These are phyloP conservation scores for Halichoeres trimaculatus DNA, from an alignment of 2,113 vertebrate species.

Conservation along the genomic window DNA sequence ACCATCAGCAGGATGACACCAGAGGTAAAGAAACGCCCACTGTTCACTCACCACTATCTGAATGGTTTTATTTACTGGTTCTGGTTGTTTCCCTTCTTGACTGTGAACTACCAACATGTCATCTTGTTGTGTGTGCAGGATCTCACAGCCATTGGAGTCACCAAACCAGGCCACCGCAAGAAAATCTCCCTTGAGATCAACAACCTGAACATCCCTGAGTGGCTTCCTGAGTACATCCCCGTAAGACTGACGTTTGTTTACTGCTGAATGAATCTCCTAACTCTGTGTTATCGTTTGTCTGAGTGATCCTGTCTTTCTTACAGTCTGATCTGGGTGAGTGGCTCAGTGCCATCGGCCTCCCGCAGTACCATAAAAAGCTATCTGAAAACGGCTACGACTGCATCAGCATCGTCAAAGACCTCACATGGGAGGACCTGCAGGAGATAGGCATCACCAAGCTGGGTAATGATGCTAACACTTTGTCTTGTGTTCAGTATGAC, in stretches of 20 bases:
- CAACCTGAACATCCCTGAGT: conserved; percentile 92
- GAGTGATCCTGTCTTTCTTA: neutral
- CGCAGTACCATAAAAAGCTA: conserved; percentile 94
- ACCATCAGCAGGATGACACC: conserved; percentile 99
- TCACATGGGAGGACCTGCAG: conserved; percentile 96
- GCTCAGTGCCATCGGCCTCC: conserved; percentile 92
- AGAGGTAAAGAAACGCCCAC: conserved; percentile 81
- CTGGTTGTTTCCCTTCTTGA: too few species aligned
- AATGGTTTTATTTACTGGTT: neutral
- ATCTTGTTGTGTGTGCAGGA: conserved; percentile 82
- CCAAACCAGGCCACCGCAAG: conserved; percentile 96
- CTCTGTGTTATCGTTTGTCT: neutral
- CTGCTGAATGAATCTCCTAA: neutral
- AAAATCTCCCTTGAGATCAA: conserved; percentile 95
- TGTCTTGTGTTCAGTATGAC: neutral
- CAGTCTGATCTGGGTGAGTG: conserved; percentile 92
- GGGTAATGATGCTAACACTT: conserved; percentile 80
- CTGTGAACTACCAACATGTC: too few species aligned
- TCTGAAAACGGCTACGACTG: conserved; percentile 94
- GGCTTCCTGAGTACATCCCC: conserved; percentile 94
- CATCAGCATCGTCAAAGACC: conserved; percentile 91
- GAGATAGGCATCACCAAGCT: conserved; percentile 96
- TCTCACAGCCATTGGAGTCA: conserved; percentile 95
- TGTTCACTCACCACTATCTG: neutral
- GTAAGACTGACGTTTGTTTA: conserved; percentile 66